phyloP scores from a whole-genome alignment of 2,113 vertebrate species.

The Ochotona curzoniae region DNA sequence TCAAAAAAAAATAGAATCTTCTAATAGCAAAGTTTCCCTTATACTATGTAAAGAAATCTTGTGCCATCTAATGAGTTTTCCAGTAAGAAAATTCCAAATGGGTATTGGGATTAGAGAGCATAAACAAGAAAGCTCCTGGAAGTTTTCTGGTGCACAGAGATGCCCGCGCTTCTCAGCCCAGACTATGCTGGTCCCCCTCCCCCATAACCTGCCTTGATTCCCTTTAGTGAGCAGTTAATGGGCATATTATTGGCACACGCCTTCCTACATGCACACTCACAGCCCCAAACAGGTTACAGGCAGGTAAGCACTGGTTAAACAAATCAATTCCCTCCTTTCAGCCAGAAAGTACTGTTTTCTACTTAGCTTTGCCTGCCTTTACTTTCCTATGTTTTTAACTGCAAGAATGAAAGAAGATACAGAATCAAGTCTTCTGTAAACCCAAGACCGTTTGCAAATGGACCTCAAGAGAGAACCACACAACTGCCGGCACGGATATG shows the following conservation, averaged over 20 bases:
- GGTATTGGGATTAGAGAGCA: background rate
- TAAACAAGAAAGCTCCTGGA: background rate
- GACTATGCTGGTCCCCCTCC: too few species aligned
- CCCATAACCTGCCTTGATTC: background rate
- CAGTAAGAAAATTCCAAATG: background rate
- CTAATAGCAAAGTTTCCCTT: background rate
- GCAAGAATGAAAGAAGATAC: background rate
- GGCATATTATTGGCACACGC: rapidly evolving
- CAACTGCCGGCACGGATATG: rapidly evolving
- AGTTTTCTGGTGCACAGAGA: background rate
- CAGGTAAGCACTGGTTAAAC: background rate
- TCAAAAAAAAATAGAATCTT: background rate
- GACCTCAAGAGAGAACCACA: background rate
- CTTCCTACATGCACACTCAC: rapidly evolving
- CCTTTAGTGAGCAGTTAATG: too few species aligned
- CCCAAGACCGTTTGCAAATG: background rate
- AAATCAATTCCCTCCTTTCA: background rate
- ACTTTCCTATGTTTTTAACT: background rate
- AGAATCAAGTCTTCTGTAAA: background rate
- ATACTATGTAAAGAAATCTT: background rate
- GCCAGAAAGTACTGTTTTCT: background rate
- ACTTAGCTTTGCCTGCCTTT: background rate
- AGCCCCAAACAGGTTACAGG: background rate
- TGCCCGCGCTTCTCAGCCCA: background rate
- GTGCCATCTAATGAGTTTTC: background rate